phyloP scores from a whole-genome alignment of 2,113 vertebrate genomes.

The Hymenochirus boettgeri region DNA sequence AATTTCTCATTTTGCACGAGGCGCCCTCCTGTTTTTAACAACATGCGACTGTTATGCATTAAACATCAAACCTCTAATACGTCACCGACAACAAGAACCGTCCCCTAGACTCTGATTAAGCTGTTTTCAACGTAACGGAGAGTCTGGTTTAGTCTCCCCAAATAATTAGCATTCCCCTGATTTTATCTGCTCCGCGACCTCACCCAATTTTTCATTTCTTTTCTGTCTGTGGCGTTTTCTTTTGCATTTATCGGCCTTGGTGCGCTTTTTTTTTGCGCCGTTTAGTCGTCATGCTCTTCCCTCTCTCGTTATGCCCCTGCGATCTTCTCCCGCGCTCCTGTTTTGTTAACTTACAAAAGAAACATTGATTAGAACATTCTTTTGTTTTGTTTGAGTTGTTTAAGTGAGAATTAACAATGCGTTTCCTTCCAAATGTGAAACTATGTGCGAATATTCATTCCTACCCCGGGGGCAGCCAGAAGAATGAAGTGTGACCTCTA shows the following conservation, averaged over 20 bases:
- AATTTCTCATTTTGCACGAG: constrained; percentile 25
- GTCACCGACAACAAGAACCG: too few species aligned
- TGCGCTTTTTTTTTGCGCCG: too few species aligned
- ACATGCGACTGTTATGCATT: constrained; percentile 20
- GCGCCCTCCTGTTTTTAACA: not conserved
- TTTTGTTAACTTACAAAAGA: too few species aligned
- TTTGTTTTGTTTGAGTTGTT: not conserved
- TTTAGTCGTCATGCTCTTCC: too few species aligned
- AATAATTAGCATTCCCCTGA: not conserved
- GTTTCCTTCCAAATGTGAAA: constrained; percentile 2
- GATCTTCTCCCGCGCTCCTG: too few species aligned
- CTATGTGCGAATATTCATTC: not conserved
- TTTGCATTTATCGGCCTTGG: too few species aligned
- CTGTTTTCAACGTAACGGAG: constrained; percentile 22
- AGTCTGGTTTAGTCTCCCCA: constrained; percentile 12
- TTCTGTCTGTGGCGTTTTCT: too few species aligned
- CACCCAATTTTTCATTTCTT: not conserved
- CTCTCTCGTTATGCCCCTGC: too few species aligned
- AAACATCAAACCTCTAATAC: constrained; percentile 22
- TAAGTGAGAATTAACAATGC: too few species aligned
- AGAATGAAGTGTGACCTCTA: too few species aligned
- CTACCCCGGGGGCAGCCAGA: too few species aligned
- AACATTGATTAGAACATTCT: too few species aligned
- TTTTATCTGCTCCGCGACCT: not conserved
- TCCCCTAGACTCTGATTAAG: constrained; percentile 24